Evolutionary conservation across 2,888 invertebrate species (phyloP).

Genomic region (Antitype chi): DNA sequence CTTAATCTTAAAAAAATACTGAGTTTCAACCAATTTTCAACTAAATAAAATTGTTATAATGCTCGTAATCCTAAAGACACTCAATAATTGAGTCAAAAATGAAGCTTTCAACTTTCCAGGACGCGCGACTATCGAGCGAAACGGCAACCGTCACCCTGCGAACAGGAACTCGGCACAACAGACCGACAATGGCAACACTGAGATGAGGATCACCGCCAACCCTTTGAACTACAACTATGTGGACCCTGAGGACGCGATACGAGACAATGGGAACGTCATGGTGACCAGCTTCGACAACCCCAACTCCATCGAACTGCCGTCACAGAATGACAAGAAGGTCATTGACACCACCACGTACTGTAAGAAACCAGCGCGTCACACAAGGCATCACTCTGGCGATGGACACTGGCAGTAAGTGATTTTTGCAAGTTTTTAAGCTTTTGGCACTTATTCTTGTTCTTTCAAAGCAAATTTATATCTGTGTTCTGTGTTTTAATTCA

Average conservation of each 20-base stretch:
- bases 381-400: conserved; percentile 84
- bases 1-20: background rate
- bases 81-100: conserved; percentile 62
- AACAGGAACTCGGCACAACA: conserved; percentile 83
- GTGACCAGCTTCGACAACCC: conserved; percentile 94
- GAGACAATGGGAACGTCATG: conserved; percentile 88
- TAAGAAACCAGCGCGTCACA: conserved; percentile 90
- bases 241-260: conserved; percentile 92
- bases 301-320: conserved; percentile 93
- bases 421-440: conserved; percentile 57
- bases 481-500: background rate
- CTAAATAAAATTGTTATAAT: background rate
- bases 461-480: conserved; percentile 4
- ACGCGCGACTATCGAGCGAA: conserved; percentile 91
- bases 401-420: conserved; percentile 89
- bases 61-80: conserved; percentile 37
- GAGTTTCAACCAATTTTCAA: background rate
- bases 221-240: conserved; percentile 93
- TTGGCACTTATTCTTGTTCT: conserved; percentile 23
- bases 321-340: conserved; percentile 82
- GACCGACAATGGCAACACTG: conserved; percentile 82
- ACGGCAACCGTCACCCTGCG: conserved; percentile 85
- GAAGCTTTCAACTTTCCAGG: conserved; percentile 79
- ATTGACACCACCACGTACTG: conserved; percentile 94
- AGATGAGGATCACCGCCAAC: conserved; percentile 95